Percentiles rank a stretch among this genome's conserved stretches.
Evolutionary conservation across 2,888 invertebrate species (phyloP).

Genomic region (Apocheima hispidaria): DNA sequence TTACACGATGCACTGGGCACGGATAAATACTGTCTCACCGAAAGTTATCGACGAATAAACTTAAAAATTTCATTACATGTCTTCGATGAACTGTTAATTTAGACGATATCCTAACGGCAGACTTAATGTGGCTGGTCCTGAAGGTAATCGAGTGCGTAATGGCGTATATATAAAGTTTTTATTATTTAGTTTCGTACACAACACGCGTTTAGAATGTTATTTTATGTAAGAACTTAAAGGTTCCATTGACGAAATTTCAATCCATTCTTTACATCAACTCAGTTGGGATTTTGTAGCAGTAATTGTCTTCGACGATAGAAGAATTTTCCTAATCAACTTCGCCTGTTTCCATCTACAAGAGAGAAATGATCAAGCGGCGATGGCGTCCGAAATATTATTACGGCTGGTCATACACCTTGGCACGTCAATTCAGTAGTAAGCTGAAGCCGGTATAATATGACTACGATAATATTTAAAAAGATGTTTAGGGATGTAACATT

Average conservation of each 20-base stretch:
- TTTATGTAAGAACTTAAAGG: background rate
- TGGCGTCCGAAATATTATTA: no score
- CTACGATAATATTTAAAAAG: no score
- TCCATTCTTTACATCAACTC: background rate
- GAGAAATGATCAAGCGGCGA: no score
- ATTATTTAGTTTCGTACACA: background rate
- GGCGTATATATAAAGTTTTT: background rate
- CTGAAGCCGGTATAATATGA: no score
- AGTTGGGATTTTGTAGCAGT: background rate
- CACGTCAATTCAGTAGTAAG: no score
- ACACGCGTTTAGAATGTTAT: background rate
- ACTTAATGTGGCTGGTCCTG: slow-evolving; percentile 3
- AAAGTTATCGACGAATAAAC: slow-evolving; percentile 15
- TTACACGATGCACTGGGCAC: slow-evolving; percentile 1
- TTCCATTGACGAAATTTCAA: background rate
- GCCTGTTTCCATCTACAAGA: no score
- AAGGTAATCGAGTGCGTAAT: background rate
- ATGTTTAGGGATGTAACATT: no score
- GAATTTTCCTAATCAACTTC: background rate
- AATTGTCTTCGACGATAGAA: background rate
- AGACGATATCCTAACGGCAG: slow-evolving; percentile 22
- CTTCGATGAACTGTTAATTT: slow-evolving; percentile 38
- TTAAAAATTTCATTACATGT: slow-evolving; percentile 39
- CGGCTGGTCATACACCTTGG: no score
- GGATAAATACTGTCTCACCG: background rate